phyloP scores from a whole-genome alignment of 2,888 invertebrate species.

The Chymomyza amoena region DNA sequence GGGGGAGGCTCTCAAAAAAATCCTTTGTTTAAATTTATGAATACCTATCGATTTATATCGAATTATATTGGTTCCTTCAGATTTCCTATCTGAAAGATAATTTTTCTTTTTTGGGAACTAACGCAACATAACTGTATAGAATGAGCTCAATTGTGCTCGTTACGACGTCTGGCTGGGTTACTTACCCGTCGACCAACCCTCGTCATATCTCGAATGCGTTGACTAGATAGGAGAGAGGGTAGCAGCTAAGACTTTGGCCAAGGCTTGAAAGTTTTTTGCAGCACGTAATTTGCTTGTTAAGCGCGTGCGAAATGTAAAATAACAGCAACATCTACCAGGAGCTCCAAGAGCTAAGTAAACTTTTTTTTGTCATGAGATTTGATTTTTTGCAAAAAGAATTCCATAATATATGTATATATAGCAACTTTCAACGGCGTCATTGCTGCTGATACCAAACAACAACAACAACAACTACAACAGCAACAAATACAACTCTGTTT shows the following conservation, averaged over 20 bases:
- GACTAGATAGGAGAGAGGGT: neutral
- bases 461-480: neutral
- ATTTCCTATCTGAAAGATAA: no score
- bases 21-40: no score
- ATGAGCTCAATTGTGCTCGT: no score
- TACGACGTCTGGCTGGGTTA: no score
- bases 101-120: no score
- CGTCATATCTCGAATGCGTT: neutral
- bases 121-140: no score
- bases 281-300: slow-evolving; percentile 64
- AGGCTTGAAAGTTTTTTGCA: slow-evolving; percentile 7
- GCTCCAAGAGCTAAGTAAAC: slow-evolving; percentile 10
- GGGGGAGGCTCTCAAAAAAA: no score
- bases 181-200: no score
- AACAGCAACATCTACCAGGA: slow-evolving; percentile 9
- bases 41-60: no score
- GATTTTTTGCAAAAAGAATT: slow-evolving; percentile 15
- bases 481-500: neutral
- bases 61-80: no score
- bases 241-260: neutral
- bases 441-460: neutral
- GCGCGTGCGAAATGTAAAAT: slow-evolving; percentile 54
- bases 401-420: neutral
- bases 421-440: neutral
- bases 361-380: slow-evolving; percentile 39